phyloP scores from a whole-genome alignment of 2,888 invertebrate genomes.

The Myopa tessellatipennis region DNA sequence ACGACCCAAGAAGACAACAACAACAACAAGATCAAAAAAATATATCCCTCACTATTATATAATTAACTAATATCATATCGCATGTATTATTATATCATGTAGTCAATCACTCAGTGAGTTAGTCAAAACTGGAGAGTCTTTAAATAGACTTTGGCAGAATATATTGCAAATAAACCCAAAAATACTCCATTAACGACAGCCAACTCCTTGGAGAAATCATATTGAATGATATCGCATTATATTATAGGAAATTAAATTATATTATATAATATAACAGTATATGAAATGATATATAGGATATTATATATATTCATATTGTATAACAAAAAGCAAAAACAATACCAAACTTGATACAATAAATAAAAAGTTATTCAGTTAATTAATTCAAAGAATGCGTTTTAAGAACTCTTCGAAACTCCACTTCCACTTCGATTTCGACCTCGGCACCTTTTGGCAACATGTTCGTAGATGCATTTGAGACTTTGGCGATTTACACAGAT shows the following conservation, averaged over 20 bases:
- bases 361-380: constrained; percentile 49
- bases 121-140: too few relatives aligned
- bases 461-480: too few relatives aligned
- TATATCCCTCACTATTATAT: background rate
- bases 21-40: too few relatives aligned
- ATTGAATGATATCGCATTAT: constrained; percentile 19
- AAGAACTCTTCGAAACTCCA: too few relatives aligned
- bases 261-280: constrained; percentile 43
- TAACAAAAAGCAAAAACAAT: constrained; percentile 42
- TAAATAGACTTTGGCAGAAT: background rate
- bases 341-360: constrained; percentile 48
- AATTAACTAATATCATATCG: background rate
- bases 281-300: constrained; percentile 46
- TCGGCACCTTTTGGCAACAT: too few relatives aligned
- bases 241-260: constrained; percentile 39
- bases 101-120: too few relatives aligned
- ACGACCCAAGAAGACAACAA: too few relatives aligned
- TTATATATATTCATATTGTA: constrained; percentile 36
- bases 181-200: background rate
- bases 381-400: background rate
- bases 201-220: background rate
- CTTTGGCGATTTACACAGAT: too few relatives aligned
- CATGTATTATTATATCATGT: background rate
- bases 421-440: too few relatives aligned
- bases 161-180: background rate